Conservation (phyloP, 2,113 vertebrate genomes). For the Rhinolophus ferrumequinum region DNA sequence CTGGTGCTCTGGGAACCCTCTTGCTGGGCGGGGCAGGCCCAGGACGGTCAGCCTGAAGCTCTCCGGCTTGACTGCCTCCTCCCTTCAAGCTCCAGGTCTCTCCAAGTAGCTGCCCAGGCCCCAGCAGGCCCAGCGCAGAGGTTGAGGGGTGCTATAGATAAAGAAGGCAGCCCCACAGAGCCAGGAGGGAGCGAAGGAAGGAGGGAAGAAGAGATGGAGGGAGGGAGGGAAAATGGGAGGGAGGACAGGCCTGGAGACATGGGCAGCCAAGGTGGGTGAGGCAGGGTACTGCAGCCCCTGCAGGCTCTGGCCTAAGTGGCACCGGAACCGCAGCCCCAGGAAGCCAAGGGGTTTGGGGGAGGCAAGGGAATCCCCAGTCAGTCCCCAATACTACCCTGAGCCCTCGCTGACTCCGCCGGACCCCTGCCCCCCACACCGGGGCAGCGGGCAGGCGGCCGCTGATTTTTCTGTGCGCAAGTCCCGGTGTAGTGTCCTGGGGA, state of each 20-base stretch:
- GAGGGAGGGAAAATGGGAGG: not conserved
- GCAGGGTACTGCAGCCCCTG: constrained; percentile 12
- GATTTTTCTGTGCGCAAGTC: not conserved
- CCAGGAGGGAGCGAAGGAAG: not conserved
- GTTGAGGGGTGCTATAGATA: not conserved
- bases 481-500: not conserved
- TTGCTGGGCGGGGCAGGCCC: not conserved
- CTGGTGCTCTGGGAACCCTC: not conserved
- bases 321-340: not conserved
- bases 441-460: not conserved
- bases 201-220: not conserved
- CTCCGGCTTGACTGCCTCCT: not conserved
- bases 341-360: not conserved
- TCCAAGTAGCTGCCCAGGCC: not conserved
- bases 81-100: not conserved
- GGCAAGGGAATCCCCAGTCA: not conserved
- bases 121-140: not conserved
- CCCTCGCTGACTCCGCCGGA: constrained; percentile 3
- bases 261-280: not conserved
- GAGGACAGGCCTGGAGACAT: not conserved
- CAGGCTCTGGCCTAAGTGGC: not conserved
- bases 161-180: not conserved
- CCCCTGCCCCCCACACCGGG: not conserved
- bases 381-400: not conserved
- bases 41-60: not conserved